phyloP scores from a whole-genome alignment of 2,888 invertebrate species.

The Hermodice carunculata region DNA sequence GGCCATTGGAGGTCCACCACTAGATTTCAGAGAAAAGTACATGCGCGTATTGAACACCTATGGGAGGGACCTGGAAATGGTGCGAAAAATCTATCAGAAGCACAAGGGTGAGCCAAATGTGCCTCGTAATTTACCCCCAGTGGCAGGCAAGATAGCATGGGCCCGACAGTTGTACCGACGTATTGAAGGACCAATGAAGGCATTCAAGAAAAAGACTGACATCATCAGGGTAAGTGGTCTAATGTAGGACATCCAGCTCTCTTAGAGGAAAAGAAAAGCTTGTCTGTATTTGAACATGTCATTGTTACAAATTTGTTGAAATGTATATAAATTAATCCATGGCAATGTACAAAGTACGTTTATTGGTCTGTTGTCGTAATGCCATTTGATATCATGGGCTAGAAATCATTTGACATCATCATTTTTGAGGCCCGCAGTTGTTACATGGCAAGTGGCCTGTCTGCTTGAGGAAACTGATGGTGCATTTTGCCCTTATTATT shows the following conservation, averaged over 20 bases:
- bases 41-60: slow-evolving; percentile 67
- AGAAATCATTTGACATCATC: no score
- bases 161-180: slow-evolving; percentile 84
- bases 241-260: background rate
- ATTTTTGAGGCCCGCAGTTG: no score
- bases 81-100: slow-evolving; percentile 80
- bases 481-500: no score
- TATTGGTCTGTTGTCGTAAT: no score
- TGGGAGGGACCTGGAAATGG: slow-evolving; percentile 88
- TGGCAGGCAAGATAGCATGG: slow-evolving; percentile 86
- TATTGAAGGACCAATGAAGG: slow-evolving; percentile 84
- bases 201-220: slow-evolving; percentile 67
- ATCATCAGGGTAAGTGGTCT: slow-evolving; percentile 56
- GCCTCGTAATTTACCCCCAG: slow-evolving; percentile 90
- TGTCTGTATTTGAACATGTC: no score
- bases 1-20: slow-evolving; percentile 62
- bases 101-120: slow-evolving; percentile 91
- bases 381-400: no score
- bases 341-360: no score
- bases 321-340: no score
- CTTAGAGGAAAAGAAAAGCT: no score
- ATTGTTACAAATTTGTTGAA: no score
- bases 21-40: slow-evolving; percentile 70
- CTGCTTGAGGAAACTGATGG: no score
- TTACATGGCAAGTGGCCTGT: no score